Base-by-base conservation (phyloP, 2,797 vertebrate genomes). In the Siniperca obscura region DNA sequence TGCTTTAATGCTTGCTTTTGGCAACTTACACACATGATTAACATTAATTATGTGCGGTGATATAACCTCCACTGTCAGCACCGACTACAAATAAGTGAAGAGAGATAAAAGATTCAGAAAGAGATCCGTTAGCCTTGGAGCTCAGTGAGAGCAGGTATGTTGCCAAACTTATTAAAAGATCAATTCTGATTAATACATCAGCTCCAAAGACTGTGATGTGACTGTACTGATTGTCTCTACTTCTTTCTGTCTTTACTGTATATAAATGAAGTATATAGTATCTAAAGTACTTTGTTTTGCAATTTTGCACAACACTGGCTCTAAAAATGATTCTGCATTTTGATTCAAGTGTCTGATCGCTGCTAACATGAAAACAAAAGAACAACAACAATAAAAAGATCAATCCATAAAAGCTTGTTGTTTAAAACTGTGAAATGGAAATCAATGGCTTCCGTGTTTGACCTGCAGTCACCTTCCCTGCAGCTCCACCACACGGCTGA, bases 391-490 rank as follows among this genome's bases (percentile, higher is more conserved):
- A 69, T 55, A 22, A 77, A 77, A 25, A 17, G 11, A 8, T 48
- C 34, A 4, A n/a, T 11, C 14, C 14, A 48, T 67, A 34, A 70
- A 69, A 55, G 44, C 66, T 50, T 0, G 34, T n/a, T 56, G 57
- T 56, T 48, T 10, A 21, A 44, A 53, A 30, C 2, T 21, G 9
- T 38, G 10, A 36, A 16, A 21, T 36, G 38, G 1, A 46, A 67
- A 56, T 82, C 70, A 27, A 72, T 84, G 38, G 1, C 5, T 6
- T 9, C 2, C 21, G 16, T 1, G 77, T 83, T 22, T 66, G 82
- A 81, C 60, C 62, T 46, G 74, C 61, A 13, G 66, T 83, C 66
- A 78, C 81, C 62, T 75, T 61, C 46, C 85, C 85, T 71, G 48
- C 46, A 57, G 84, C 83, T 27, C 4, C 55, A 2, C 2, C 46